phyloP scores from a whole-genome alignment of 1,140 invertebrate genomes.

The Dendroctonus ponderosae region DNA sequence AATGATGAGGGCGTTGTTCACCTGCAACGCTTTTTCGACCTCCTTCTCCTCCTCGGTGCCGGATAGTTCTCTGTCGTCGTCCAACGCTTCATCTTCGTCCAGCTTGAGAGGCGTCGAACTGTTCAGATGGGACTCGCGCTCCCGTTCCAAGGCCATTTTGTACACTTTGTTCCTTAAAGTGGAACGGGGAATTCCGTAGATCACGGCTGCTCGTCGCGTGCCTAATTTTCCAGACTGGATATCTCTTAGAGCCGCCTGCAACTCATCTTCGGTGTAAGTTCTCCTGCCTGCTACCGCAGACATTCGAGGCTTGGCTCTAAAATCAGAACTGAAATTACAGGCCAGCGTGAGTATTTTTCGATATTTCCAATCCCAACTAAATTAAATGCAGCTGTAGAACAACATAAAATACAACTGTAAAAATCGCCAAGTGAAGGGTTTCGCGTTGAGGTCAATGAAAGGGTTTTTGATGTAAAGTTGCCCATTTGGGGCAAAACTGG shows the following conservation, averaged over 20 bases:
- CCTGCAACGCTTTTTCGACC: constrained; percentile 59
- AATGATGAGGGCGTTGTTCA: background rate
- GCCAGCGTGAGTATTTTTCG: too few relatives aligned
- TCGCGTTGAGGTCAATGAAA: too few relatives aligned
- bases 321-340: constrained; percentile 50
- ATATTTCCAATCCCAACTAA: too few relatives aligned
- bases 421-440: too few relatives aligned
- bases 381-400: too few relatives aligned
- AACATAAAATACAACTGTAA: too few relatives aligned
- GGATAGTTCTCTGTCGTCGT: constrained; percentile 61
- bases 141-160: constrained; percentile 74
- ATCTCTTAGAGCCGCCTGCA: constrained; percentile 85
- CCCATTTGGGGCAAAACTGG: background rate
- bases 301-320: constrained; percentile 63
- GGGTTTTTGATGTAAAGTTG: too few relatives aligned
- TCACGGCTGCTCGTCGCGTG: constrained; percentile 85
- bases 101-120: constrained; percentile 49
- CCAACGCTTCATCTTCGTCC: constrained; percentile 49
- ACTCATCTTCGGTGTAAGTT: constrained; percentile 88
- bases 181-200: constrained; percentile 93
- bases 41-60: constrained; percentile 67
- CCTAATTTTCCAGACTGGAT: constrained; percentile 90
- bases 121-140: constrained; percentile 60
- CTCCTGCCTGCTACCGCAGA: constrained; percentile 61
- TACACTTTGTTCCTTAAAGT: constrained; percentile 93